Conservation (phyloP, 2,888 invertebrate species). For the Trissolcus brochymenae region DNA sequence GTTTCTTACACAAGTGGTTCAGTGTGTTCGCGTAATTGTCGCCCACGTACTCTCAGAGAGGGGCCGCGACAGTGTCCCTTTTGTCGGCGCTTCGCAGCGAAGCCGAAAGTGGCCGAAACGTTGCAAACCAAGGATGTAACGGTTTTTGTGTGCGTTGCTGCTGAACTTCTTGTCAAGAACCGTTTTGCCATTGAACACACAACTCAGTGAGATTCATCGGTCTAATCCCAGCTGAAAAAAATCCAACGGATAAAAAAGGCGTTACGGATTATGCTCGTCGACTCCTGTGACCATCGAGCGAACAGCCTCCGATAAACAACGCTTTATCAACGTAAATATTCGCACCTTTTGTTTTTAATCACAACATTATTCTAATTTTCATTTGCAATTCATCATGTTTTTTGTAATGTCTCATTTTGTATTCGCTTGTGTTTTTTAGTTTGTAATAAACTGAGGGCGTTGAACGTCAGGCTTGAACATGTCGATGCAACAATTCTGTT, state of each 20-base stretch:
- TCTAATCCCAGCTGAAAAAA: no score
- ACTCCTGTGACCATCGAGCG: background rate
- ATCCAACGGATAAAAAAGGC: no score
- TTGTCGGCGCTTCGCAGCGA: background rate
- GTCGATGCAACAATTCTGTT: conserved; percentile 90
- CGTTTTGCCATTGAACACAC: no score
- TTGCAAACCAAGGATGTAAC: conserved; percentile 27
- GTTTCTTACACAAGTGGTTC: background rate
- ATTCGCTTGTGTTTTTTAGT: background rate
- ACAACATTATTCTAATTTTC: no score
- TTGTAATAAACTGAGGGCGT: background rate
- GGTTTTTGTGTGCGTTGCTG: no score
- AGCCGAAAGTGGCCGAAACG: conserved; percentile 6
- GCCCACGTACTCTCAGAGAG: background rate
- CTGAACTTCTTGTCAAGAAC: no score
- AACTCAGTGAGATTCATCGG: no score
- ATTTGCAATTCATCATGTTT: no score
- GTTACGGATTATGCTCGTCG: no score
- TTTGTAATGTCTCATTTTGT: background rate
- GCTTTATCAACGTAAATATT: conserved; percentile 24
- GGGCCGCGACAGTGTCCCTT: background rate
- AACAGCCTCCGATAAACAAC: conserved; percentile 34
- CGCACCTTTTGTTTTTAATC: background rate
- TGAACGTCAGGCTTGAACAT: conserved; percentile 72
- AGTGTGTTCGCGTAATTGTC: background rate